Percentiles rank a stretch among this genome's conserved stretches.
phyloP scores from a whole-genome alignment of 2,113 vertebrate species.

The Mastomys coucha region DNA sequence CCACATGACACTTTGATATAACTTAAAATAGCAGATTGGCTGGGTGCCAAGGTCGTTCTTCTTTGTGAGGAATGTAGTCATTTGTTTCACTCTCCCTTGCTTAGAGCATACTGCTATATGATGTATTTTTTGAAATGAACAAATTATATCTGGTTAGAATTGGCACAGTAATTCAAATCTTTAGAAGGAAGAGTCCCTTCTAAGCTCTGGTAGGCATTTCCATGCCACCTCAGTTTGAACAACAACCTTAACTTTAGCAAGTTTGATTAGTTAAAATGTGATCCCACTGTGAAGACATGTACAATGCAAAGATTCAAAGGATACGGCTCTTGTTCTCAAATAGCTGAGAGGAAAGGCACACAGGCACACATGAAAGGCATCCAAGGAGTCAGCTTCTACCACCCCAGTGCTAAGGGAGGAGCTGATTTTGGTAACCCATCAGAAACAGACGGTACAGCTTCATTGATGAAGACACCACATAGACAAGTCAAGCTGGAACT shows the following conservation, averaged over 20 bases:
- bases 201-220: not conserved
- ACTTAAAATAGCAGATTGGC: not conserved
- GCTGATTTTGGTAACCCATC: not conserved
- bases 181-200: conserved; percentile 17
- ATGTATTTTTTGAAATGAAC: not conserved
- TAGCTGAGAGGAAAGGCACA: not conserved
- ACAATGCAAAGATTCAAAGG: not conserved
- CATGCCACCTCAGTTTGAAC: not conserved
- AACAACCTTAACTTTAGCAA: not conserved
- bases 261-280: not conserved
- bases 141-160: not conserved
- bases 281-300: not conserved
- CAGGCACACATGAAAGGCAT: not conserved
- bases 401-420: not conserved
- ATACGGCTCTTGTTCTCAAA: conserved; percentile 3
- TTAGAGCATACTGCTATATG: conserved; percentile 3
- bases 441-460: not conserved
- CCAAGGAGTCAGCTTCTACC: not conserved
- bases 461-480: not conserved
- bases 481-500: not conserved
- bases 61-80: not conserved
- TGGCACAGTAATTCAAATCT: not conserved
- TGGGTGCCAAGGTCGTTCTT: not conserved
- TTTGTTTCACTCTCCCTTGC: not conserved
- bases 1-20: not conserved